Evolutionary conservation across 2,113 vertebrate genomes (phyloP).

Genomic region (Coracopsis vasa): DNA sequence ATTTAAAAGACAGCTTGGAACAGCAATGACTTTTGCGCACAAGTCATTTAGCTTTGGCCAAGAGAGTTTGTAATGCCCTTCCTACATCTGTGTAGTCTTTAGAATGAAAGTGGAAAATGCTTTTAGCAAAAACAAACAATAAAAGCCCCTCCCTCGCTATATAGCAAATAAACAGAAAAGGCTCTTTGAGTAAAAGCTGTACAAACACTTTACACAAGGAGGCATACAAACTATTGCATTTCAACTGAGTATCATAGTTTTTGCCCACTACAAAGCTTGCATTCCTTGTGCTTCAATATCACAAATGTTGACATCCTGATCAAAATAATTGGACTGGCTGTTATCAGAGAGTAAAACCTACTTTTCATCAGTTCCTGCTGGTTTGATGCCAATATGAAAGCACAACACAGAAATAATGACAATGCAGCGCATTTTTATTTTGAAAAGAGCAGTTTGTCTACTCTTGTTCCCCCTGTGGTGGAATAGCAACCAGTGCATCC

Average conservation of each 20-base stretch:
- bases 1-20: background rate
- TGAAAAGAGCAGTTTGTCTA: background rate
- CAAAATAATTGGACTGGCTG: conserved; percentile 3
- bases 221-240: background rate
- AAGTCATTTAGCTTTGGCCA: background rate
- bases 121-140: conserved; percentile 8
- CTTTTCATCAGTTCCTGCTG: background rate
- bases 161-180: background rate
- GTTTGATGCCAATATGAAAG: background rate
- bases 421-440: background rate
- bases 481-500: background rate
- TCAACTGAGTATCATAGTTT: background rate
- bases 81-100: background rate
- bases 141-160: background rate
- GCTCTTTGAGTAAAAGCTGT: background rate
- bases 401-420: background rate
- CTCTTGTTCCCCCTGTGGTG: background rate
- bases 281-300: background rate
- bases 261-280: background rate
- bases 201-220: background rate
- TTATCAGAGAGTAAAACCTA: background rate
- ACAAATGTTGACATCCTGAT: conserved; percentile 12
- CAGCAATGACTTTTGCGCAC: background rate
- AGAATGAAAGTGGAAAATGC: background rate
- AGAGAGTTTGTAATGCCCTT: background rate